Percentiles rank a stretch among this genome's conserved stretches.
Conservation (phyloP, 1,140 invertebrate genomes). For the Drosophila sproati region DNA sequence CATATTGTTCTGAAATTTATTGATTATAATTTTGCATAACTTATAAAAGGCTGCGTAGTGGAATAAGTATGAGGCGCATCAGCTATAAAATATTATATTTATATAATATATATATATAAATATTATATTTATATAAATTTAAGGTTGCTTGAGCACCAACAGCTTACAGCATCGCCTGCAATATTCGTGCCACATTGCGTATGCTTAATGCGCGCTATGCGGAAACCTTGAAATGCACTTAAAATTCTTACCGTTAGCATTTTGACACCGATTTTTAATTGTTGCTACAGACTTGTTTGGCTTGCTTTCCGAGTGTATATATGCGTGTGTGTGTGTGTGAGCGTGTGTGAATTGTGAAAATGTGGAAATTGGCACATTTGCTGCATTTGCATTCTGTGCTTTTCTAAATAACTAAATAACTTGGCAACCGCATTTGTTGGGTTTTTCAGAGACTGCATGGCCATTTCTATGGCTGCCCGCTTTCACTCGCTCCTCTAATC, state of each 20-base stretch:
- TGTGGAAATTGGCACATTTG: slow-evolving; percentile 68
- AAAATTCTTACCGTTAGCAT: slow-evolving; percentile 70
- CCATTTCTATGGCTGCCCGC: slow-evolving; percentile 69
- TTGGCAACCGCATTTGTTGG: slow-evolving; percentile 65
- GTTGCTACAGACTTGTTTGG: slow-evolving; percentile 45
- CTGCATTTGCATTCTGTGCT: slow-evolving; percentile 71
- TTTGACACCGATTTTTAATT: slow-evolving; percentile 80
- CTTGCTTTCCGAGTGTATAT: slow-evolving; percentile 15
- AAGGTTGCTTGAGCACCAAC: not conserved
- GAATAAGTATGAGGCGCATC: no score
- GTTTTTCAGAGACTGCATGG: slow-evolving; percentile 52
- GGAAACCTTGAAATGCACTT: slow-evolving; percentile 74
- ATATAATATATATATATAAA: no score
- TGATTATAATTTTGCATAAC: no score
- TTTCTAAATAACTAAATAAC: slow-evolving; percentile 78
- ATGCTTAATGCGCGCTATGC: slow-evolving; percentile 28
- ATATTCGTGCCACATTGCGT: slow-evolving; percentile 64
- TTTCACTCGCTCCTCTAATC: slow-evolving; percentile 8
- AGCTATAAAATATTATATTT: no score
- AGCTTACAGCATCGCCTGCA: slow-evolving; percentile 27
- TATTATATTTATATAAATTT: no score
- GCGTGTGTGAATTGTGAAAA: slow-evolving; percentile 13
- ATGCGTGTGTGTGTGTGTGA: not conserved
- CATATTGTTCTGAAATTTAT: no score
- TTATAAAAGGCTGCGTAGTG: no score